phyloP scores from a whole-genome alignment of 2,113 vertebrate genomes.

The Muntiacus muntjak region DNA sequence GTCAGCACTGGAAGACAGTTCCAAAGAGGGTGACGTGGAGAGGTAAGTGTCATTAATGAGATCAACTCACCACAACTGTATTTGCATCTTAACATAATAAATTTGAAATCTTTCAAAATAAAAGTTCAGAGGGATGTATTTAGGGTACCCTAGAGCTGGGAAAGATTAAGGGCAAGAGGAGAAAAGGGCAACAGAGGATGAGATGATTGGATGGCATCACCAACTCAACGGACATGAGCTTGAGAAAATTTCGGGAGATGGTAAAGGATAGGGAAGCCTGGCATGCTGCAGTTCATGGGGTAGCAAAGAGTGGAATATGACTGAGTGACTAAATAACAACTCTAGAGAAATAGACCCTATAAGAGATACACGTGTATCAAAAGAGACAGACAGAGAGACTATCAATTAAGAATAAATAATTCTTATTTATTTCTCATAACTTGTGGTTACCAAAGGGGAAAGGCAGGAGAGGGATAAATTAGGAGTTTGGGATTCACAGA shows the following conservation, averaged over 20 bases:
- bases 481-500: background rate
- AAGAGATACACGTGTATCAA: background rate
- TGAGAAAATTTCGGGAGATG: background rate
- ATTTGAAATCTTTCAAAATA: background rate
- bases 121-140: background rate
- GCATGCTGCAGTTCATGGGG: background rate
- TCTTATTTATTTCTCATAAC: background rate
- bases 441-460: background rate
- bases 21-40: background rate
- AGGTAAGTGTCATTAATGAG: fast-evolving
- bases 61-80: no score
- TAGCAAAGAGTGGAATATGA: background rate
- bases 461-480: background rate
- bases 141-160: background rate
- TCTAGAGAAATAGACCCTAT: background rate
- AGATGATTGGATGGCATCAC: background rate
- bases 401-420: background rate
- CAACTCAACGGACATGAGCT: background rate
- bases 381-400: background rate
- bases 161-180: background rate
- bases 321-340: background rate
- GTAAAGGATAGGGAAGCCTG: background rate
- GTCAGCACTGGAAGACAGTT: fast-evolving
- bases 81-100: background rate
- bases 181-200: background rate